Base-by-base conservation (phyloP, 2,113 vertebrate species). In the Galeopterus variegatus region DNA sequence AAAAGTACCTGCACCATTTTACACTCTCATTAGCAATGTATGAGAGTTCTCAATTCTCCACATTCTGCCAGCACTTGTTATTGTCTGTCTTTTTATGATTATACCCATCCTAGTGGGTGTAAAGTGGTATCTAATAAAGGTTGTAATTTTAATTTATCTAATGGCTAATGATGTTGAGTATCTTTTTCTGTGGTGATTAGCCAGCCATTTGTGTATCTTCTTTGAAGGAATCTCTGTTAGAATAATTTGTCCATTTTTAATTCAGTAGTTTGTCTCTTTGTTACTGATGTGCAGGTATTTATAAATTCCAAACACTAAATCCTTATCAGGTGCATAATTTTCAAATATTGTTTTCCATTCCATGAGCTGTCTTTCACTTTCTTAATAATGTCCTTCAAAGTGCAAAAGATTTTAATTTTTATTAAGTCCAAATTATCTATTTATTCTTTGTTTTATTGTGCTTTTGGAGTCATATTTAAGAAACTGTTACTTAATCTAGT, bases 11-110 rank as follows among this genome's bases (percentile, higher is more conserved):
- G 6, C 7, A 36, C 2, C 8, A 24, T 81, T 89, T 75, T 75
- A 21, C 4, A 56, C 18, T 28, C 9, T 58, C 2, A 62, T 0
- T 3, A 52, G 21, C 12, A n/a, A 19, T 5, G 2, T 24, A 9
- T 17, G 3, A 36, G 13, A 1, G 24, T 14, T 60, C 48, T 21
- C 21, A 72, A 26, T 54, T 75, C 56, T 83, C 64, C 21, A 28
- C 14, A 33, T 60, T 33, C 6, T 33, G 9, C 73, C 21, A 58
- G 65, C 11, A 19, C 17, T 70, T 48, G 8, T 9, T 52, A 64
- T 48, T 8, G 5, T 50, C 50, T 75, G 10, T 60, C 67, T 62
- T 50, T 82, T 69, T 45, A 41, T 41, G 4, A 58, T 31, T 12
- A 58, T n/a, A 52, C 12, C 33, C 70, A 26, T 50, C 14, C 8